Base-by-base conservation (phyloP, 2,113 vertebrate species). In the Atrichornis clamosus region DNA sequence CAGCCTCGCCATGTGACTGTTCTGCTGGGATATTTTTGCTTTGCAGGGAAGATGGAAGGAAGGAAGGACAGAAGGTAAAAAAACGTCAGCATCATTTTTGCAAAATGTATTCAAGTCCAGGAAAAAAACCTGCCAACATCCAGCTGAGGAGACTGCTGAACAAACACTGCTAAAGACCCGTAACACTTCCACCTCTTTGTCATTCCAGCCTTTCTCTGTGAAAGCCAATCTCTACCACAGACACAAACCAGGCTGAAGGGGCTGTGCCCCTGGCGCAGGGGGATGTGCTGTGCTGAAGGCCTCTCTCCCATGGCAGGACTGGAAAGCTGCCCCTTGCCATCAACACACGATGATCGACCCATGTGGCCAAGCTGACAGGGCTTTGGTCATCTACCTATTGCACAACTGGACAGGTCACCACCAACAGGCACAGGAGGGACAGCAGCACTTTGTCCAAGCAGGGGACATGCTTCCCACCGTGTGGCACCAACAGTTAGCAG, bases 51-150 rank as follows among this genome's bases (percentile, higher is more conserved):
- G 46, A 79, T 7, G 19, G 92, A 96, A 97, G 81, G 72, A 96
- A 97, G 81, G 72, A 90, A 91, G 53, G 49, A 76, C 81, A 92
- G 79, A 55, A 59, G 27, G 47, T 50, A 91, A 37, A 93, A 96
- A 94, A 96, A 52, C n/a, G 1, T 35, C 94, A 95, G 60, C 75
- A 84, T 95, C 52, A n/a, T 88, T 95, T 96, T 55, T 93, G 65
- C 64, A 96, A 97, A 96, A 89, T 14, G 52, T 67, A 95, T 82
- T 83, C 5, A 11, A 90, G 90, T 22, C 47, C 59, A 83, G 68
- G 68, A 89, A 69, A 63, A 93, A 94, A 96, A 96, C 62, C 85
- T 92, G 89, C 89, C 90, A 73, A 79, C 28, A 87, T 85, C 39
- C 74, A 97, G 90, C 90, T 72, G 52, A 89, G 82, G 68, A 59